Evolutionary conservation across 2,888 invertebrate genomes (phyloP).

Genomic region (Neoaliturus tenellus): DNA sequence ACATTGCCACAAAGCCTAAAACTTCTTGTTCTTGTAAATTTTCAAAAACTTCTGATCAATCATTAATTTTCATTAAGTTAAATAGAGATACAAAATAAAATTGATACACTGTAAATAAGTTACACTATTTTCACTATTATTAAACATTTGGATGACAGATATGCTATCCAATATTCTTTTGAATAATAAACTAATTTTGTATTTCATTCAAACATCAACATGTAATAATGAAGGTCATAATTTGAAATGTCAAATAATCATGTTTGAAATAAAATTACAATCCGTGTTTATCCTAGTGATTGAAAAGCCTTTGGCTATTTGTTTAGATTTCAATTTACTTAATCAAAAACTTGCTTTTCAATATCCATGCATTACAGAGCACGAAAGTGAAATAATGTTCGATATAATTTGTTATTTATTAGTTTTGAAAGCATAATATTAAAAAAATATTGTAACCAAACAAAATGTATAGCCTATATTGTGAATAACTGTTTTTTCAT

Average conservation of each 20-base stretch:
- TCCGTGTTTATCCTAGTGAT: background rate
- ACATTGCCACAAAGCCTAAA: too few species aligned
- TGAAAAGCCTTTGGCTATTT: conserved; percentile 14
- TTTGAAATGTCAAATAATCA: conserved; percentile 11
- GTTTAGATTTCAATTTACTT: conserved; percentile 18
- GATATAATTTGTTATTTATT: background rate
- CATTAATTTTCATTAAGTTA: too few species aligned
- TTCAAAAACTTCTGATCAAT: too few species aligned
- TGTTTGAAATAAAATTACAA: background rate
- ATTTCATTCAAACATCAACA: background rate
- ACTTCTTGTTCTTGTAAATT: too few species aligned
- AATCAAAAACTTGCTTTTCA: conserved; percentile 15
- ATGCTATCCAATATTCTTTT: background rate
- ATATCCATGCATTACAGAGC: background rate
- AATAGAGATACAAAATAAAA: too few species aligned
- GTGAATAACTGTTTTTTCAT: too few species aligned
- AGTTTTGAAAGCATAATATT: background rate
- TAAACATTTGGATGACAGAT: too few species aligned
- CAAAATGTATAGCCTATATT: too few species aligned
- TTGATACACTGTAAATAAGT: too few species aligned
- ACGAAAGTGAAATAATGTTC: background rate
- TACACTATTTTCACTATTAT: too few species aligned
- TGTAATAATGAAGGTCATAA: background rate
- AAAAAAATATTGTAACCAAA: too few species aligned
- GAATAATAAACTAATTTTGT: background rate